These are phyloP conservation scores for Platichthys flesus DNA, from an alignment of 2,113 vertebrate genomes.

Conservation along the genomic window DNA sequence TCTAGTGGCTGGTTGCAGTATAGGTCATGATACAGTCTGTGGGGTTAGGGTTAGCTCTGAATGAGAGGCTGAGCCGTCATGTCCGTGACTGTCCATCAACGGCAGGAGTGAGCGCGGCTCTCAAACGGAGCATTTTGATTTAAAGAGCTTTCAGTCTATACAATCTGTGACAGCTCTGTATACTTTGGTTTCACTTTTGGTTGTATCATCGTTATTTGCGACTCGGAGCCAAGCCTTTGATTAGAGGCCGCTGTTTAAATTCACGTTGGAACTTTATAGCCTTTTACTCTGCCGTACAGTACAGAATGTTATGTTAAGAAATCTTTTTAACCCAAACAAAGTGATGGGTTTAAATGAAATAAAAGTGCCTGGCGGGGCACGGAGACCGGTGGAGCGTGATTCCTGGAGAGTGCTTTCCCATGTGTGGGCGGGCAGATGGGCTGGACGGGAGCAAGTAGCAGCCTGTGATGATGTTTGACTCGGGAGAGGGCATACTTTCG, in stretches of 20 bases:
- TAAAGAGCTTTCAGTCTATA: conserved; percentile 32
- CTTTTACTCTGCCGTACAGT: conserved; percentile 44
- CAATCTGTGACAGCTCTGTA: conserved; percentile 55
- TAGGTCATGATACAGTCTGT: too few species aligned
- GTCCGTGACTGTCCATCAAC: conserved; percentile 20
- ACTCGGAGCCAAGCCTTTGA: conserved; percentile 62
- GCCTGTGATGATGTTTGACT: conserved; percentile 61
- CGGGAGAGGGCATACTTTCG: conserved; percentile 60
- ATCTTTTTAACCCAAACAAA: conserved; percentile 70
- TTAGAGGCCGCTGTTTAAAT: conserved; percentile 58
- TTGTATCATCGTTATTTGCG: conserved; percentile 44
- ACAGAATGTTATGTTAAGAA: conserved; percentile 58
- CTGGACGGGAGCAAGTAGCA: conserved; percentile 69
- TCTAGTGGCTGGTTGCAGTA: too few species aligned
- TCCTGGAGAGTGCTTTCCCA: conserved; percentile 77
- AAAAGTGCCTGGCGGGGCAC: conserved; percentile 54
- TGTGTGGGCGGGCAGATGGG: conserved; percentile 59
- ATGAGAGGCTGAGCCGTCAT: neutral
- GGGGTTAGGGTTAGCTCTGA: too few species aligned
- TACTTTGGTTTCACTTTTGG: conserved; percentile 37
- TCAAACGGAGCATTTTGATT: conserved; percentile 34
- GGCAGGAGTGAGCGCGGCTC: conserved; percentile 10
- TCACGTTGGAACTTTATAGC: conserved; percentile 55
- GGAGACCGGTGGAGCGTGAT: conserved; percentile 56
- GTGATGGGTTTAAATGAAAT: conserved; percentile 67